Conservation (phyloP, 1,140 invertebrate genomes). For the Gryon sp. region DNA sequence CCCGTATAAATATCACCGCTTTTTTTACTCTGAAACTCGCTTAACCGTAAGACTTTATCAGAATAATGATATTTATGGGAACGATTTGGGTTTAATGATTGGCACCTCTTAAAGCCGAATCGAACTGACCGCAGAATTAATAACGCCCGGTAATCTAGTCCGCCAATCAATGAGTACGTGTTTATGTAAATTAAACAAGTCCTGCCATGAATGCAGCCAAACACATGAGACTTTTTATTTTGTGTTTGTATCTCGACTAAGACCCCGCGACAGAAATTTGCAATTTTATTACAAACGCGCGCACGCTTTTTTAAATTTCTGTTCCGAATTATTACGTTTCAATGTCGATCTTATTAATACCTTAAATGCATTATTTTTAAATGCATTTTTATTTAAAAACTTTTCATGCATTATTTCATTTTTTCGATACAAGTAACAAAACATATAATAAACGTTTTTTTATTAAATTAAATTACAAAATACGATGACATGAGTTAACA, state of each 20-base stretch:
- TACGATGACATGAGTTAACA: too few relatives aligned
- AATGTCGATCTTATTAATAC: slow-evolving; percentile 23
- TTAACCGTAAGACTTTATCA: slow-evolving; percentile 43
- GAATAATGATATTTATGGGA: slow-evolving; percentile 59
- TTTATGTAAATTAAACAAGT: slow-evolving; percentile 78
- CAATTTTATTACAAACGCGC: slow-evolving; percentile 51
- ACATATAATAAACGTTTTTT: too few relatives aligned
- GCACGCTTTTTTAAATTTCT: slow-evolving; percentile 5
- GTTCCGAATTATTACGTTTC: slow-evolving; percentile 40
- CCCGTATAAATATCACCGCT: slow-evolving; percentile 19
- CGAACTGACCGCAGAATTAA: slow-evolving; percentile 73
- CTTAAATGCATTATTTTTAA: slow-evolving; percentile 41
- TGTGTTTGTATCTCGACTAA: slow-evolving; percentile 52
- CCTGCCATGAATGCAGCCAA: slow-evolving; percentile 68
- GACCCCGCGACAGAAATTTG: slow-evolving; percentile 40
- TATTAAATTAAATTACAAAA: too few relatives aligned
- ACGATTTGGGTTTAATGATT: slow-evolving; percentile 59
- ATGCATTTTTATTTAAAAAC: too few relatives aligned
- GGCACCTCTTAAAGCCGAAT: slow-evolving; percentile 64
- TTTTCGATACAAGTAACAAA: too few relatives aligned
- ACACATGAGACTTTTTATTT: slow-evolving; percentile 67
- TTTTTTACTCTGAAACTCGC: slow-evolving; percentile 39
- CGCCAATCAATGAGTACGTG: slow-evolving; percentile 77
- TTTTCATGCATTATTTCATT: too few relatives aligned
- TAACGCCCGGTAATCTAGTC: slow-evolving; percentile 73